Conservation (phyloP, 2,797 vertebrate species). For the Sebastes taczanowskii region DNA sequence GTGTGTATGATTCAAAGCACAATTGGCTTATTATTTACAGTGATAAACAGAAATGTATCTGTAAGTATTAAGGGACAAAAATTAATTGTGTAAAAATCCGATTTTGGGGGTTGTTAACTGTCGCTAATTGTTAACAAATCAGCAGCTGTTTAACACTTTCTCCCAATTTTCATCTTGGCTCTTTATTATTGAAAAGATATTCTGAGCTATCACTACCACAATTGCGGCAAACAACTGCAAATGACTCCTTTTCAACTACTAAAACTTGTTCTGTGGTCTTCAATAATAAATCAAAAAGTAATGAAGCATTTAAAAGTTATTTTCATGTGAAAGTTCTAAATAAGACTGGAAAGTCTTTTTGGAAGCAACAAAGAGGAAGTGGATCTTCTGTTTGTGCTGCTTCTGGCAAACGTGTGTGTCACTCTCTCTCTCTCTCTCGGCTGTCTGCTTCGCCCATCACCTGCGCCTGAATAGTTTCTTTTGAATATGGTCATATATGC, state of each 20-base stretch:
- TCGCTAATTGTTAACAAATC: neutral
- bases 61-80: neutral
- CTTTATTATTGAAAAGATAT: neutral
- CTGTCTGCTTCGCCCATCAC: neutral
- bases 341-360: neutral
- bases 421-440: neutral
- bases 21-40: neutral
- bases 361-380: neutral
- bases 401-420: neutral
- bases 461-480: neutral
- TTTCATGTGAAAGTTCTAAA: neutral
- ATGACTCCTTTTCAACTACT: neutral
- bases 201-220: neutral
- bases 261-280: neutral
- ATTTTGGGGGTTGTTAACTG: neutral
- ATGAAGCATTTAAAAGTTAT: neutral
- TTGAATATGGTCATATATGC: neutral
- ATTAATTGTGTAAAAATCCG: neutral
- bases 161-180: neutral
- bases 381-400: slow-evolving; percentile 1
- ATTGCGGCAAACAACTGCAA: neutral
- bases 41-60: neutral
- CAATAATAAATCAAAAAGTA: slow-evolving; percentile 20
- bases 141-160: neutral
- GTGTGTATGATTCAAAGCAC: neutral